A percentile compares a stretch with the other conserved stretches of the same genome.
Conservation (phyloP, 2,113 vertebrate species). For the Syngnathus typhle region DNA sequence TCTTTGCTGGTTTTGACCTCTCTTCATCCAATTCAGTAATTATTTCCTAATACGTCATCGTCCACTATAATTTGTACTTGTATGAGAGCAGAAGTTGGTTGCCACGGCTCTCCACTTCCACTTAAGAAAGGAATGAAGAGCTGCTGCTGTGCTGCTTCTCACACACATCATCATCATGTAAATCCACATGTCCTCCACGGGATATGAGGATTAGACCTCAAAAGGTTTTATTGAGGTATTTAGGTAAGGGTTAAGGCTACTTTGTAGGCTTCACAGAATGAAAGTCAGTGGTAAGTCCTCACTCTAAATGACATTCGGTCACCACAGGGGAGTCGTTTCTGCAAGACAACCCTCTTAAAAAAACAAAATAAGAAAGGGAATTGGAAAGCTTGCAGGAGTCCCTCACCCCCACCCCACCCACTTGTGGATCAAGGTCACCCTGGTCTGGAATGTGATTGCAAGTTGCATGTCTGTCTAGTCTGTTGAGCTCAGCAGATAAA, state of each 20-base stretch:
- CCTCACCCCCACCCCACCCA: not conserved
- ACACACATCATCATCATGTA: not conserved
- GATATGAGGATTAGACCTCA: slow-evolving; percentile 9
- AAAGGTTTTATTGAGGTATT: not conserved
- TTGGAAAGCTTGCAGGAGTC: slow-evolving; percentile 21
- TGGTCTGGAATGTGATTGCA: slow-evolving; percentile 51
- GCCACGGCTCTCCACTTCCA: not conserved
- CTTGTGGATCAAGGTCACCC: slow-evolving; percentile 48
- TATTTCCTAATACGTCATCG: not conserved
- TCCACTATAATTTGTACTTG: not conserved
- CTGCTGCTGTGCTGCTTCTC: slow-evolving; percentile 16
- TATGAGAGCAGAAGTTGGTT: not conserved
- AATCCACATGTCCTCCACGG: slow-evolving; percentile 11
- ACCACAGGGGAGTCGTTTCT: slow-evolving; percentile 10
- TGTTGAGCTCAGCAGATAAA: slow-evolving; percentile 46
- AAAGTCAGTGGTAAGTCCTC: slow-evolving; percentile 10
- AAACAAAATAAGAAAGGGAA: slow-evolving; percentile 10
- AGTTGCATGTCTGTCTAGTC: slow-evolving; percentile 42
- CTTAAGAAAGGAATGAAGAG: slow-evolving; percentile 10
- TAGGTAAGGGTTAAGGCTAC: not conserved
- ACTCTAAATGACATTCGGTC: slow-evolving; percentile 4
- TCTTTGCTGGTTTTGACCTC: too few species aligned
- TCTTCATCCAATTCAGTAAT: not conserved
- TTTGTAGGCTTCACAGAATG: not conserved
- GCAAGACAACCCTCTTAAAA: slow-evolving; percentile 17